Conservation (phyloP, 1,140 invertebrate genomes). For the Drosophila gunungcola region DNA sequence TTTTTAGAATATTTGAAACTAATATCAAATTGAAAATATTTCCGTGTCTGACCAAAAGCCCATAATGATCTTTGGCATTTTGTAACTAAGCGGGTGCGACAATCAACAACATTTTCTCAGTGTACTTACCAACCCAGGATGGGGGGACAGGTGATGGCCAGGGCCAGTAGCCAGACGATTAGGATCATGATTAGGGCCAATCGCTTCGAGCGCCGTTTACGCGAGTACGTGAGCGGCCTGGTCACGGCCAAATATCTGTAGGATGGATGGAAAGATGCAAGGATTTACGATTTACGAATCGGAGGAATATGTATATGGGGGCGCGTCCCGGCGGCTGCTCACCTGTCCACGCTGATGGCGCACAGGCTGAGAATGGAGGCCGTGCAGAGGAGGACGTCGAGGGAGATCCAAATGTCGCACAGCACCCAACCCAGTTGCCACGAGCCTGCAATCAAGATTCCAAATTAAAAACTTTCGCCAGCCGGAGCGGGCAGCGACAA, state of each 20-base stretch:
- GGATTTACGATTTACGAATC: conserved; percentile 31
- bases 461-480: conserved; percentile 51
- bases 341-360: conserved; percentile 92
- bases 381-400: conserved; percentile 97
- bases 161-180: conserved; percentile 92
- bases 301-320: background rate
- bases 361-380: conserved; percentile 92
- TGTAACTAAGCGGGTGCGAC: too few relatives aligned
- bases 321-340: conserved; percentile 70
- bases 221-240: conserved; percentile 92
- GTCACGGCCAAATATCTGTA: conserved; percentile 92
- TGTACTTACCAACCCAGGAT: conserved; percentile 91
- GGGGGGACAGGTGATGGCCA: conserved; percentile 93
- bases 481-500: conserved; percentile 13
- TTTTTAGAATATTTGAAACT: too few relatives aligned
- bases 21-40: too few relatives aligned
- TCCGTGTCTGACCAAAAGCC: too few relatives aligned
- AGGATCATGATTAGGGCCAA: conserved; percentile 92
- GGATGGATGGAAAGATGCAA: conserved; percentile 16
- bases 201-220: conserved; percentile 90
- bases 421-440: conserved; percentile 92
- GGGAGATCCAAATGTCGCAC: conserved; percentile 95
- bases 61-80: too few relatives aligned
- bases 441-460: conserved; percentile 86
- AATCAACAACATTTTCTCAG: conserved; percentile 74